Percentiles rank a stretch among this genome's conserved stretches.
Conservation (phyloP, 1,140 invertebrate species). For the Halyomorpha halys region DNA sequence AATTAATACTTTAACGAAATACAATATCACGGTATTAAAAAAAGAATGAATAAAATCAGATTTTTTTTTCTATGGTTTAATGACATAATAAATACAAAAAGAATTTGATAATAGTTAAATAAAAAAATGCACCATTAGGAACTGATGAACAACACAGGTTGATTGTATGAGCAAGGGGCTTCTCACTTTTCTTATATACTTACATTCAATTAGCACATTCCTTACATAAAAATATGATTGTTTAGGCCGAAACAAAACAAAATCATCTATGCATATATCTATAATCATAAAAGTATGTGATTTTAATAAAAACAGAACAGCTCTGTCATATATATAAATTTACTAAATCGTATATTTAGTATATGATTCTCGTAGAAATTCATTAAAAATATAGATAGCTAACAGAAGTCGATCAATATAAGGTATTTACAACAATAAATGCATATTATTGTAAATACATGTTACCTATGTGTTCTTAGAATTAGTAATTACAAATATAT, state of each 20-base stretch:
- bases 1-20: no score
- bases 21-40: no score
- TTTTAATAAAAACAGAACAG: not conserved
- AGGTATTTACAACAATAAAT: conserved; percentile 1
- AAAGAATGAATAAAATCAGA: no score
- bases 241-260: conserved; percentile 15
- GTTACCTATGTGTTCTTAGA: not conserved
- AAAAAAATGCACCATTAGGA: not conserved
- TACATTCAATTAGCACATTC: not conserved
- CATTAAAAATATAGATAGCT: conserved; percentile 13
- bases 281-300: not conserved
- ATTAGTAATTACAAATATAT: not conserved
- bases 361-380: not conserved
- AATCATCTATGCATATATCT: not conserved
- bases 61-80: no score
- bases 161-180: conserved; percentile 12
- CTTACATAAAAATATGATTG: conserved; percentile 9
- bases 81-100: no score
- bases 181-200: not conserved
- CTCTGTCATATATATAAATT: not conserved
- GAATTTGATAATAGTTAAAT: no score
- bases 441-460: conserved; percentile 9
- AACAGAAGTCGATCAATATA: not conserved
- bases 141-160: conserved; percentile 14
- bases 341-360: no score